These are phyloP conservation scores for Micropterix aruncella DNA, from an alignment of 2,888 invertebrate species.

Conservation along the genomic window DNA sequence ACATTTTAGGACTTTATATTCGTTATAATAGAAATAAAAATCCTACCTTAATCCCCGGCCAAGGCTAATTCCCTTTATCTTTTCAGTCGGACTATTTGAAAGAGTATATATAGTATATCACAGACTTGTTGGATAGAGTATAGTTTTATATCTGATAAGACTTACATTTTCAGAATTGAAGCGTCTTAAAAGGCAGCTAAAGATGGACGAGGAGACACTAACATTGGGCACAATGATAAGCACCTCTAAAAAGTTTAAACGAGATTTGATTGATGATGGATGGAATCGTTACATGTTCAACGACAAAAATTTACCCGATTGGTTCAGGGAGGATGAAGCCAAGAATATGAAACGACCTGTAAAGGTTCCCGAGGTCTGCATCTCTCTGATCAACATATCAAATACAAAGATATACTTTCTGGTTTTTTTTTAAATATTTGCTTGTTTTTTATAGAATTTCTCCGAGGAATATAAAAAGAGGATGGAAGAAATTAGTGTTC, in stretches of 20 bases:
- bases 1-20: no score
- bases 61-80: no score
- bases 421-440: background rate
- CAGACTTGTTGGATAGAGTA: conserved; percentile 1
- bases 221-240: conserved; percentile 88
- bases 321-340: conserved; percentile 92
- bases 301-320: conserved; percentile 83
- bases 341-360: conserved; percentile 74
- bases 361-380: conserved; percentile 79
- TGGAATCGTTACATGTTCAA: conserved; percentile 92
- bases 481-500: conserved; percentile 74
- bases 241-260: conserved; percentile 77
- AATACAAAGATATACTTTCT: no score
- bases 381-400: no score
- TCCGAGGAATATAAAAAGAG: conserved; percentile 75
- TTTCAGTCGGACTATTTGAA: no score
- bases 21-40: conserved; percentile 2
- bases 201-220: conserved; percentile 74
- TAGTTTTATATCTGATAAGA: no score
- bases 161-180: conserved; percentile 31
- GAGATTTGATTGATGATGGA: conserved; percentile 79
- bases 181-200: conserved; percentile 42
- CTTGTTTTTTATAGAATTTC: conserved; percentile 40
- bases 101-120: conserved; percentile 2
- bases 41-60: no score